phyloP scores from a whole-genome alignment of 2,888 invertebrate genomes.

The Holacanthella duospinosa region DNA sequence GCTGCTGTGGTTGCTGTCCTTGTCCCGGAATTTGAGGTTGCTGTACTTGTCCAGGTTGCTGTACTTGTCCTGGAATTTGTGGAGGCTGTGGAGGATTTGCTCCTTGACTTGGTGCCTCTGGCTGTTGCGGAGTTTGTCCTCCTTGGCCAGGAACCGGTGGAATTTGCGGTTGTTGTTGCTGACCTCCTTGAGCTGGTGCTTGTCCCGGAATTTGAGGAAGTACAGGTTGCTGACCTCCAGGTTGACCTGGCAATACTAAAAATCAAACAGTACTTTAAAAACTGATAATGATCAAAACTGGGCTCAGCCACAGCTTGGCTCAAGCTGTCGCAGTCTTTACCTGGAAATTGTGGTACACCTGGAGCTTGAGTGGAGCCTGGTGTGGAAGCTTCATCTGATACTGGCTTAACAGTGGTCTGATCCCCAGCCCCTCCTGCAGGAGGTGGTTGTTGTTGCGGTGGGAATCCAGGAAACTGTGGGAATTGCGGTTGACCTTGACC shows the following conservation, averaged over 20 bases:
- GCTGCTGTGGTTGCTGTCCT: slow-evolving; percentile 3
- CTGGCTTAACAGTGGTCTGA: too few relatives aligned
- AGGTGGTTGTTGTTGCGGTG: not conserved
- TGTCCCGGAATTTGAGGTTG: not conserved
- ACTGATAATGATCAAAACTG: too few relatives aligned
- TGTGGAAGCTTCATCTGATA: not conserved
- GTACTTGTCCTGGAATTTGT: not conserved
- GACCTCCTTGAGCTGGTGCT: not conserved
- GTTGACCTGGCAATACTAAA: too few relatives aligned
- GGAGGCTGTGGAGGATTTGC: slow-evolving; percentile 3
- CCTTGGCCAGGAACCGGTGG: not conserved
- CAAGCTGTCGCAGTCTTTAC: too few relatives aligned
- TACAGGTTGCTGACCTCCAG: not conserved
- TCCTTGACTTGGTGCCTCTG: not conserved
- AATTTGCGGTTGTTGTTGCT: not conserved
- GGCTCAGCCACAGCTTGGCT: too few relatives aligned
- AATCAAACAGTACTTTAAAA: too few relatives aligned
- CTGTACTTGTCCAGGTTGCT: not conserved
- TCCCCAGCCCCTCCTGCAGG: not conserved
- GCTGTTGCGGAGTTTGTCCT: not conserved
- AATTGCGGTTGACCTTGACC: not conserved
- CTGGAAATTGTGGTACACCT: not conserved
- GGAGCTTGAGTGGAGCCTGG: not conserved
- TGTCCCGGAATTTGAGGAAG: not conserved
- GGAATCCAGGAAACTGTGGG: slow-evolving; percentile 5